These are phyloP conservation scores for Leucoraja erinaceus DNA, from an alignment of 2,113 vertebrate species.

Conservation along the genomic window DNA sequence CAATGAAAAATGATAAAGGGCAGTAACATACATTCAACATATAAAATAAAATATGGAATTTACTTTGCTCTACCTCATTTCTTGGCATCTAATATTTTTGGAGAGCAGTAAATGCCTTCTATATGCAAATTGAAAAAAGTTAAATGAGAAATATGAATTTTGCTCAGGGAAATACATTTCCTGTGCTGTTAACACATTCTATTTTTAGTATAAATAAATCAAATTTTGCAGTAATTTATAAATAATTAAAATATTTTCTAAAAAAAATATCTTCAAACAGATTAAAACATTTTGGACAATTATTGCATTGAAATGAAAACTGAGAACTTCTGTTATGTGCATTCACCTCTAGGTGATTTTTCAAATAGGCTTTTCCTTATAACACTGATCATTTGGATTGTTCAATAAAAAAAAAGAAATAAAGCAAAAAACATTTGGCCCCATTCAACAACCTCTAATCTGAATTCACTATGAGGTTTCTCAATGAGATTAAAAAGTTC, in stretches of 20 bases:
- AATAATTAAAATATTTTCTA: slow-evolving; percentile 33
- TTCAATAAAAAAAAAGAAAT: not conserved
- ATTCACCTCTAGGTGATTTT: not conserved
- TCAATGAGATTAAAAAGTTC: not conserved
- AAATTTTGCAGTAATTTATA: not conserved
- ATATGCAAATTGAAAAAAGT: not conserved
- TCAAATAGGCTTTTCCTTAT: not conserved
- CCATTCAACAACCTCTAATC: not conserved
- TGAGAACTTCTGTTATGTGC: not conserved
- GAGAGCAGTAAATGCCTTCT: not conserved
- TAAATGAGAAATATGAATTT: not conserved
- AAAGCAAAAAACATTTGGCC: not conserved
- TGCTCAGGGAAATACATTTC: slow-evolving; percentile 22
- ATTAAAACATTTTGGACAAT: not conserved
- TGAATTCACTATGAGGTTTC: not conserved
- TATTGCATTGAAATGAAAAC: not conserved
- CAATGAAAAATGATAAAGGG: not conserved
- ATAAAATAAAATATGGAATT: not conserved
- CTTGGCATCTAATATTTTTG: not conserved
- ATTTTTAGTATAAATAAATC: slow-evolving; percentile 28
- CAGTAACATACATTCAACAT: not conserved
- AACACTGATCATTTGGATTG: not conserved
- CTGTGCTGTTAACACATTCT: not conserved
- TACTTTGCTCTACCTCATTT: not conserved
- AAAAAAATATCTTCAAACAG: slow-evolving; percentile 13